Percentiles rank a stretch among this genome's conserved stretches.
phyloP scores from a whole-genome alignment of 2,797 vertebrate genomes.

The Gymnoscopelus braueri region DNA sequence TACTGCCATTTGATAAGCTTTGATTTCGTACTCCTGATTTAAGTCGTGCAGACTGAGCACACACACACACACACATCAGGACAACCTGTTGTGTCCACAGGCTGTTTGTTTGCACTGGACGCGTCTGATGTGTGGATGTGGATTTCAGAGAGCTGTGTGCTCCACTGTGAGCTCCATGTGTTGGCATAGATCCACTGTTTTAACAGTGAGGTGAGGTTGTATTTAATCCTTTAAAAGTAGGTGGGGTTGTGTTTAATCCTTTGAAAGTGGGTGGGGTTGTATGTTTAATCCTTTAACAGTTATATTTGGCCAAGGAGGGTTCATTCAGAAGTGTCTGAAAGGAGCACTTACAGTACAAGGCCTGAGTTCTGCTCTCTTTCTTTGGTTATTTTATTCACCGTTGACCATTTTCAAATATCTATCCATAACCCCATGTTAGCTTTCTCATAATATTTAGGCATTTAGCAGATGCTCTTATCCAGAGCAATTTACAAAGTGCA shows the following conservation, averaged over 20 bases:
- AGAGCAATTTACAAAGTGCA: too few species aligned
- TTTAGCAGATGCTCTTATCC: too few species aligned
- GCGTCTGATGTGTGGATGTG: not conserved
- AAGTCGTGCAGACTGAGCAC: not conserved
- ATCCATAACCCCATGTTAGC: not conserved
- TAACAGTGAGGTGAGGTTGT: conserved; percentile 4
- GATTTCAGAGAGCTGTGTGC: not conserved
- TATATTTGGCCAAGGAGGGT: conserved; percentile 47
- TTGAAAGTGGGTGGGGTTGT: conserved; percentile 49
- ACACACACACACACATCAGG: too few species aligned
- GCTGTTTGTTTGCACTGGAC: not conserved
- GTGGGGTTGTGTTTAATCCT: conserved; percentile 26
- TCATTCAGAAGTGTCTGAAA: conserved; percentile 48
- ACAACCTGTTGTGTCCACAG: not conserved
- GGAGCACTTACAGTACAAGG: not conserved
- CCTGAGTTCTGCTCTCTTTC: not conserved
- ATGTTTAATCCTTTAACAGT: too few species aligned
- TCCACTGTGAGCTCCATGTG: too few species aligned
- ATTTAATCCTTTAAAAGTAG: conserved; percentile 29
- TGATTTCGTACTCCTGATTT: not conserved
- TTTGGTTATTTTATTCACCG: too few species aligned
- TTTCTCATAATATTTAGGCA: not conserved
- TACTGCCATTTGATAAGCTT: not conserved
- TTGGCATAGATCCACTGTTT: too few species aligned
- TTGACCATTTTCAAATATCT: not conserved